Percentiles rank a stretch among this genome's conserved stretches.
phyloP scores from a whole-genome alignment of 2,113 vertebrate species.

The Balaenoptera acutorostrata region DNA sequence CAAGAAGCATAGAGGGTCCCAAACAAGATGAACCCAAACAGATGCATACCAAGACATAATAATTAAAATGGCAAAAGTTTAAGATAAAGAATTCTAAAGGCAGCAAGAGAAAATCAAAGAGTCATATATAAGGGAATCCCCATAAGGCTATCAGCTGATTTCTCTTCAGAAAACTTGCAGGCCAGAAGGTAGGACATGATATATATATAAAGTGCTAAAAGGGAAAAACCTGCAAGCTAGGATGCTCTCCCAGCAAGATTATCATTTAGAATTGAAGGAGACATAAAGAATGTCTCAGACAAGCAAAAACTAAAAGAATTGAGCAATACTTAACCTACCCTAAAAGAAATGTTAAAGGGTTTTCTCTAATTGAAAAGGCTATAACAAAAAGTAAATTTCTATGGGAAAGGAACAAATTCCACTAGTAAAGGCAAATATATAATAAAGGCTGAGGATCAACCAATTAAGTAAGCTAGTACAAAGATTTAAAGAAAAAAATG shows the following conservation, averaged over 20 bases:
- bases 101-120: background rate
- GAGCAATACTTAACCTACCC: background rate
- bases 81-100: background rate
- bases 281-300: background rate
- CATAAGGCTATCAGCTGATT: background rate
- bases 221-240: background rate
- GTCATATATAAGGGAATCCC: background rate
- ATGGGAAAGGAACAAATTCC: no score
- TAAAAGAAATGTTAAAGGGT: background rate
- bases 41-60: background rate
- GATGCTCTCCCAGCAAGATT: background rate
- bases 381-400: no score
- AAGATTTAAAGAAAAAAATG: background rate
- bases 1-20: background rate
- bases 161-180: background rate
- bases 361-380: background rate
- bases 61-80: background rate
- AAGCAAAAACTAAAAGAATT: background rate
- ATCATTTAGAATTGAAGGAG: background rate
- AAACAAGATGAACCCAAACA: background rate
- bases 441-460: background rate
- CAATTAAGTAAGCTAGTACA: background rate
- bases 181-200: background rate
- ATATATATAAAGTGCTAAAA: background rate
- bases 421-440: background rate